These are phyloP conservation scores for Hesperophylax magnus DNA, from an alignment of 1,140 invertebrate genomes.

Conservation along the genomic window DNA sequence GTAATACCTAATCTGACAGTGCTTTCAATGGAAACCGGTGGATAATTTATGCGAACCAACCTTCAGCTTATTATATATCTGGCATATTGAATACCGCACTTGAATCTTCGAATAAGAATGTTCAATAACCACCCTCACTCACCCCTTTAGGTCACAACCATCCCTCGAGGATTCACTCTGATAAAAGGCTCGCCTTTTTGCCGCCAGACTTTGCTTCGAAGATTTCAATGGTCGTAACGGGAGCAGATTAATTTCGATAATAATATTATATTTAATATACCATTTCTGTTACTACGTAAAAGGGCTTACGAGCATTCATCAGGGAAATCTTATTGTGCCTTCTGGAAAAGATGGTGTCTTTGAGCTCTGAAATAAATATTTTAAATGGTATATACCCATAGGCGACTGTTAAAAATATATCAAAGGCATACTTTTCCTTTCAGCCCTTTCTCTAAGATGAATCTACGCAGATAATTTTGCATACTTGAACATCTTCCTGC, in stretches of 20 bases:
- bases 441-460: too few species aligned
- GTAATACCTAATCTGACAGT: too few species aligned
- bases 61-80: neutral
- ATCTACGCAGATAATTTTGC: too few species aligned
- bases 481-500: too few species aligned
- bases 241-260: constrained; percentile 40
- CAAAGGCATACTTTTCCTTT: too few species aligned
- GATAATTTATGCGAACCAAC: too few species aligned
- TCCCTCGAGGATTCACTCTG: constrained; percentile 36
- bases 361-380: neutral
- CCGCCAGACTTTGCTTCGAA: constrained; percentile 9
- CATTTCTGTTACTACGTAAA: constrained; percentile 11
- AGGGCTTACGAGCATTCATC: constrained; percentile 31
- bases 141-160: constrained; percentile 39
- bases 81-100: neutral
- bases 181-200: constrained; percentile 43
- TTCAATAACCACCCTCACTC: constrained; percentile 24
- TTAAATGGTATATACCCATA: neutral
- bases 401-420: too few species aligned
- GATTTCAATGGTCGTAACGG: constrained; percentile 33
- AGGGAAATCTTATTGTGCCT: constrained; percentile 36
- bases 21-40: too few species aligned
- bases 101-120: neutral
- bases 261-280: constrained; percentile 42
- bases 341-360: constrained; percentile 4